Evolutionary conservation across 2,888 invertebrate genomes (phyloP).

Genomic region (Acholoe squamosa): DNA sequence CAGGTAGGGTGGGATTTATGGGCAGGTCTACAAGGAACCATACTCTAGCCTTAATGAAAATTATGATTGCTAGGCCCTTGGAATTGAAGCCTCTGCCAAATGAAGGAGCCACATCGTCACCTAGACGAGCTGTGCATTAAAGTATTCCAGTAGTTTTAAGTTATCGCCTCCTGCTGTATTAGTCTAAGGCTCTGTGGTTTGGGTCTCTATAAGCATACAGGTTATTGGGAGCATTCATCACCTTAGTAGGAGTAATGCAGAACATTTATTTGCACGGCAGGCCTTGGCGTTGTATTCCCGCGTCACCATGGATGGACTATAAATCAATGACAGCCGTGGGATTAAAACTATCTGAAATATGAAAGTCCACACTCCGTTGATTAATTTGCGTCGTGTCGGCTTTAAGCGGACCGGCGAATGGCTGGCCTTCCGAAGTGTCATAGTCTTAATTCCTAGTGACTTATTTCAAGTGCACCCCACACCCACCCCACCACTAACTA

Average conservation of each 20-base stretch:
- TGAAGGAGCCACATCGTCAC: neutral
- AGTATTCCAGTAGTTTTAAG: slow-evolving; percentile 51
- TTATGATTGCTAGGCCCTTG: slow-evolving; percentile 38
- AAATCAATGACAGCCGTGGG: slow-evolving; percentile 37
- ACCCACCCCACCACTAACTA: neutral
- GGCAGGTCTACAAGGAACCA: slow-evolving; percentile 53
- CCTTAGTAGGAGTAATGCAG: slow-evolving; percentile 6
- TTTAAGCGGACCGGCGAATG: slow-evolving; percentile 25
- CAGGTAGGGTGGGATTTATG: slow-evolving; percentile 36
- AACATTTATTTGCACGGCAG: slow-evolving; percentile 48
- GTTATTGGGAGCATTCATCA: slow-evolving; percentile 58
- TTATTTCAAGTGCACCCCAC: slow-evolving; percentile 39
- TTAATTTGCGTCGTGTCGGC: slow-evolving; percentile 36
- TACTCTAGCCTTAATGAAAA: slow-evolving; percentile 56
- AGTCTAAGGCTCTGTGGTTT: slow-evolving; percentile 23
- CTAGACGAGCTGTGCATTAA: slow-evolving; percentile 15
- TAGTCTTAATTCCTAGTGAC: slow-evolving; percentile 39
- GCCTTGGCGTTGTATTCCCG: neutral
- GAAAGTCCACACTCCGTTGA: slow-evolving; percentile 50
- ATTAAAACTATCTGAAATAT: slow-evolving; percentile 59
- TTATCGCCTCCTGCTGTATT: slow-evolving; percentile 20
- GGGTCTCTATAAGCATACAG: slow-evolving; percentile 44
- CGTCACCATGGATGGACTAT: neutral
- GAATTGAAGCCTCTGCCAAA: neutral
- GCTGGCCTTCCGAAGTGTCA: slow-evolving; percentile 3